phyloP scores from a whole-genome alignment of 2,113 vertebrate species.

The Fulmarus glacialis region DNA sequence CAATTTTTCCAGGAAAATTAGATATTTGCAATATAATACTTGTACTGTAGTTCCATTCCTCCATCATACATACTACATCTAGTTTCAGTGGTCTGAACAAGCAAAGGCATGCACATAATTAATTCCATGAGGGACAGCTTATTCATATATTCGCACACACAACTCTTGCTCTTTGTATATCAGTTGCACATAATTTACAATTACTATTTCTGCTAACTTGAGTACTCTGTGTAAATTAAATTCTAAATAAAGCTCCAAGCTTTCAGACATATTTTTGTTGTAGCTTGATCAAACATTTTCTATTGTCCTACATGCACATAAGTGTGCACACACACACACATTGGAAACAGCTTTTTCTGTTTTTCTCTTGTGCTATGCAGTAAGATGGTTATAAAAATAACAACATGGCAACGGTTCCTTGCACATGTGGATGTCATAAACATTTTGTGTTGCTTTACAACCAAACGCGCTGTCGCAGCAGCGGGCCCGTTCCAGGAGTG shows the following conservation, averaged over 20 bases:
- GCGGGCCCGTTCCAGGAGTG: background rate
- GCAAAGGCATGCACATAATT: slow-evolving; percentile 34
- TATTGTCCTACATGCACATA: background rate
- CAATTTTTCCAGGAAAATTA: slow-evolving; percentile 14
- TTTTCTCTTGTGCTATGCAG: background rate
- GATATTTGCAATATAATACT: slow-evolving; percentile 14
- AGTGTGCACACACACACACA: background rate
- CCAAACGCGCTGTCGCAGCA: background rate
- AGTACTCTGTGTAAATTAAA: background rate
- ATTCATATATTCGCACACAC: background rate
- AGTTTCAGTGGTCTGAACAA: slow-evolving; percentile 35
- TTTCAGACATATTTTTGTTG: background rate
- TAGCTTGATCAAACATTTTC: background rate
- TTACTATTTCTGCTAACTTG: slow-evolving; percentile 1
- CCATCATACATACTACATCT: background rate
- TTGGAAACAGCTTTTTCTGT: background rate
- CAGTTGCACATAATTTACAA: slow-evolving; percentile 43
- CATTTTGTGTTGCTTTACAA: background rate
- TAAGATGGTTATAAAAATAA: slow-evolving; percentile 25
- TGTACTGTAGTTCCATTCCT: background rate
- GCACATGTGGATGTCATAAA: slow-evolving; percentile 35
- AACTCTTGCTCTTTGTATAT: background rate
- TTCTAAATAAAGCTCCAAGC: slow-evolving; percentile 31
- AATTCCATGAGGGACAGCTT: slow-evolving; percentile 32
- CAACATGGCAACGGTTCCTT: background rate